Conservation (phyloP, 2,797 vertebrate genomes). For the Melanotaenia parkinsoni region DNA sequence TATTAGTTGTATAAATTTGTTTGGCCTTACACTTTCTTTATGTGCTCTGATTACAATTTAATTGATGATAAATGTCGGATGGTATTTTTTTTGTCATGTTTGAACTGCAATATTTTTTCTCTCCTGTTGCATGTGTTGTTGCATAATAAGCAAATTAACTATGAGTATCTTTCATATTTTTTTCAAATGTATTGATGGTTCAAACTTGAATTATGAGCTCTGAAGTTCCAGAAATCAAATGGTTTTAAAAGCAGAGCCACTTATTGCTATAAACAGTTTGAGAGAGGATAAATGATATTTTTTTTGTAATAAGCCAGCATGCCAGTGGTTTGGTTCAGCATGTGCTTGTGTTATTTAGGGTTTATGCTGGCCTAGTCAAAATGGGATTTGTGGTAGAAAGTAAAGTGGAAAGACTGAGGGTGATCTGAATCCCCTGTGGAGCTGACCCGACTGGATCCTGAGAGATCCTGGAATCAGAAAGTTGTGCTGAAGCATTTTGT, state of each 20-base stretch:
- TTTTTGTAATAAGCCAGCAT: slow-evolving; percentile 19
- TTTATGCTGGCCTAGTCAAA: slow-evolving; percentile 54
- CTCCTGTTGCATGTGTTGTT: not conserved
- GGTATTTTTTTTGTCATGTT: not conserved
- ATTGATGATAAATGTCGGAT: not conserved
- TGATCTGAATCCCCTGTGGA: slow-evolving; percentile 10
- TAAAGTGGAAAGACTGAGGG: slow-evolving; percentile 22
- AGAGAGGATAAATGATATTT: slow-evolving; percentile 7
- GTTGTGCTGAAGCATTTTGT: slow-evolving; percentile 3
- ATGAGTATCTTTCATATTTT: too few species aligned
- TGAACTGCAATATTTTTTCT: too few species aligned
- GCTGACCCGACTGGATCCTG: slow-evolving; percentile 8
- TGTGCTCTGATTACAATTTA: not conserved
- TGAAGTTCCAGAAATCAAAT: not conserved
- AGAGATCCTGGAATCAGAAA: slow-evolving; percentile 5
- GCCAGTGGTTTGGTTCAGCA: slow-evolving; percentile 44
- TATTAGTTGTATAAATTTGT: not conserved
- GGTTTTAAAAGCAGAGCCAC: not conserved
- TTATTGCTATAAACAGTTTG: slow-evolving; percentile 5
- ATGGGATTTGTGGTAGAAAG: slow-evolving; percentile 50
- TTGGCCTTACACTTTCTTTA: not conserved
- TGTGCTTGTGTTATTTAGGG: slow-evolving; percentile 52
- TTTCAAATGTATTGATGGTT: not conserved
- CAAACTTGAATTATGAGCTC: not conserved
- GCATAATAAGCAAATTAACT: not conserved